Conservation (phyloP, 1,140 invertebrate species). For the Phenacoccus solenopsis region DNA sequence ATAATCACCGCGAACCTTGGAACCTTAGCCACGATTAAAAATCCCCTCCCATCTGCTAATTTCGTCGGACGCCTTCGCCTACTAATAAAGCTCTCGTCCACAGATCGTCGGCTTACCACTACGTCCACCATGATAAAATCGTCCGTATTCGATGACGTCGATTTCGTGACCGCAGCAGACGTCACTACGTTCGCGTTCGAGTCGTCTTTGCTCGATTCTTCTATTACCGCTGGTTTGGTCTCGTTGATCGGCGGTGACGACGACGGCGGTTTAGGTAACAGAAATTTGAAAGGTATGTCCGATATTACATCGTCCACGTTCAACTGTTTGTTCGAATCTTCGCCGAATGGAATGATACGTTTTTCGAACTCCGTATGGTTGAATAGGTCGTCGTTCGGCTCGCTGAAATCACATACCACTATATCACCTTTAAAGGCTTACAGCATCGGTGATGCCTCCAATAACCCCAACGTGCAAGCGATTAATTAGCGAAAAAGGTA, state of each 20-base stretch:
- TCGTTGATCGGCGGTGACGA: neutral
- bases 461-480: too few relatives aligned
- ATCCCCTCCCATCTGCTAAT: too few relatives aligned
- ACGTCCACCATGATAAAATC: slow-evolving; percentile 65
- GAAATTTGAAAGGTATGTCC: slow-evolving; percentile 51
- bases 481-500: too few relatives aligned
- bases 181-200: slow-evolving; percentile 23
- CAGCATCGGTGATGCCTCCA: too few relatives aligned
- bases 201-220: neutral
- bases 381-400: too few relatives aligned
- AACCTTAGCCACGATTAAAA: neutral
- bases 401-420: too few relatives aligned
- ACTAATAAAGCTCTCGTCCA: neutral
- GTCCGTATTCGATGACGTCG: slow-evolving; percentile 36
- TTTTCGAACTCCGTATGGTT: too few relatives aligned
- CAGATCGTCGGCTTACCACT: slow-evolving; percentile 38
- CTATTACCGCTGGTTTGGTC: neutral
- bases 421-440: too few relatives aligned
- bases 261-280: too few relatives aligned
- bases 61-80: too few relatives aligned
- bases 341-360: slow-evolving; percentile 44
- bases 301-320: slow-evolving; percentile 46
- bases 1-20: neutral
- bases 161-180: slow-evolving; percentile 31
- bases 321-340: slow-evolving; percentile 31